Conservation (phyloP, 37 sponge, comb jelly and placozoan genomes). For the Amphimedon queenslandica region DNA sequence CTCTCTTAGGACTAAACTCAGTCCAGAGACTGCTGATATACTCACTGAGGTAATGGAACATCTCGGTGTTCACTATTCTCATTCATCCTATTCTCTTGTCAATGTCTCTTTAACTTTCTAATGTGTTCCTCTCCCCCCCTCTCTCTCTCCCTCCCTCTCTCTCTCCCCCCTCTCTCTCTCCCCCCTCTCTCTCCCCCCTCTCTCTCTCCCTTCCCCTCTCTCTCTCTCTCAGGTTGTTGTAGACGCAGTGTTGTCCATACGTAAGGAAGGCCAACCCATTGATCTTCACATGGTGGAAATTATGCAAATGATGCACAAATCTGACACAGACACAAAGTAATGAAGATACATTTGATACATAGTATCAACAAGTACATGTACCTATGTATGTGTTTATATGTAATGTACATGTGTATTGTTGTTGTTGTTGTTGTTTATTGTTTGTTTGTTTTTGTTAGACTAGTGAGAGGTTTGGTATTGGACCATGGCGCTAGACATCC, state of each 20-base stretch:
- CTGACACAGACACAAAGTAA: conserved; percentile 90
- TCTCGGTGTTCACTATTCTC: neutral
- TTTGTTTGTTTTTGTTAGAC: too few species aligned
- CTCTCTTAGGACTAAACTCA: conserved; percentile 91
- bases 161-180: neutral
- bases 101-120: conserved; percentile 19
- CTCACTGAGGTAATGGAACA: conserved; percentile 76
- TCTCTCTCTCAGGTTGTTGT: conserved; percentile 90
- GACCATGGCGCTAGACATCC: conserved; percentile 99
- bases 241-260: conserved; percentile 93
- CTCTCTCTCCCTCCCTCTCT: conserved; percentile 2
- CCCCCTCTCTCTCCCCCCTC: neutral
- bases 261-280: conserved; percentile 67
- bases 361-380: neutral
- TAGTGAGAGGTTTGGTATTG: conserved; percentile 90
- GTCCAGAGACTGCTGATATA: conserved; percentile 72
- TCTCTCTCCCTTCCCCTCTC: neutral
- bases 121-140: neutral
- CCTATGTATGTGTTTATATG: too few species aligned
- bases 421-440: too few species aligned
- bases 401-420: too few species aligned
- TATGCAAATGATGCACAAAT: conserved; percentile 97
- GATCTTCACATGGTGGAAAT: conserved; percentile 99
- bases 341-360: too few species aligned
- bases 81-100: neutral